Percentiles rank a stretch among this genome's conserved stretches.
Conservation (phyloP, 2,888 invertebrate species). For the Tanytarsus gracilentus region DNA sequence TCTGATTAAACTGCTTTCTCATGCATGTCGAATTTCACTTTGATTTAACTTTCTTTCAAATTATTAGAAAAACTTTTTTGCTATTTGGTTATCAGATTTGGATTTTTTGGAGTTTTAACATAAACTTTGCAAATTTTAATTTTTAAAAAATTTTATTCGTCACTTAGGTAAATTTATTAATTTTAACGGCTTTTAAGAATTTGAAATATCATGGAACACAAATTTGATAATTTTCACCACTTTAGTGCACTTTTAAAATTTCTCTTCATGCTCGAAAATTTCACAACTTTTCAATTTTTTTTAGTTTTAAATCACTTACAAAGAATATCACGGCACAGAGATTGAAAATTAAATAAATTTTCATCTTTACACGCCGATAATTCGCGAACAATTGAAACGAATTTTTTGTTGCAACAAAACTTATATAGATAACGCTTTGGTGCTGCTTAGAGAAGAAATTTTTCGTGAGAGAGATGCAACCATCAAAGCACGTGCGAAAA, state of each 20-base stretch:
- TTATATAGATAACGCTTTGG: slow-evolving; percentile 26
- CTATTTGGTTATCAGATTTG: too few relatives aligned
- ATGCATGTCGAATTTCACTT: too few relatives aligned
- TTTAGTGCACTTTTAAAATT: not conserved
- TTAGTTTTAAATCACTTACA: slow-evolving; percentile 16
- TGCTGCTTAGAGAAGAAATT: slow-evolving; percentile 3
- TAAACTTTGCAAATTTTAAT: too few relatives aligned
- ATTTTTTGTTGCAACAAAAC: slow-evolving; percentile 21
- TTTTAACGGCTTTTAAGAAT: too few relatives aligned
- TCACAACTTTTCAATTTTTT: not conserved
- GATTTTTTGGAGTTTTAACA: too few relatives aligned
- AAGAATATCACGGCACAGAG: slow-evolving; percentile 3
- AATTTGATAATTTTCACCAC: too few relatives aligned
- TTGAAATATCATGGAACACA: too few relatives aligned
- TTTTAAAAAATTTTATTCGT: too few relatives aligned
- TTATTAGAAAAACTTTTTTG: too few relatives aligned
- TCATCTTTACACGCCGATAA: slow-evolving; percentile 29
- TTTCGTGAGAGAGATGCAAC: not conserved
- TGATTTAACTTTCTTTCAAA: too few relatives aligned
- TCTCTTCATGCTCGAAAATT: not conserved
- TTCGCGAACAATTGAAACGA: slow-evolving; percentile 29
- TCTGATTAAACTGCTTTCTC: too few relatives aligned
- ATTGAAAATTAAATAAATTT: slow-evolving; percentile 24
- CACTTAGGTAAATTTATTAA: too few relatives aligned
- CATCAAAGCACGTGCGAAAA: not conserved